These are phyloP conservation scores for Cyclargus thomasi DNA, from an alignment of 1,140 invertebrate species.

Conservation along the genomic window DNA sequence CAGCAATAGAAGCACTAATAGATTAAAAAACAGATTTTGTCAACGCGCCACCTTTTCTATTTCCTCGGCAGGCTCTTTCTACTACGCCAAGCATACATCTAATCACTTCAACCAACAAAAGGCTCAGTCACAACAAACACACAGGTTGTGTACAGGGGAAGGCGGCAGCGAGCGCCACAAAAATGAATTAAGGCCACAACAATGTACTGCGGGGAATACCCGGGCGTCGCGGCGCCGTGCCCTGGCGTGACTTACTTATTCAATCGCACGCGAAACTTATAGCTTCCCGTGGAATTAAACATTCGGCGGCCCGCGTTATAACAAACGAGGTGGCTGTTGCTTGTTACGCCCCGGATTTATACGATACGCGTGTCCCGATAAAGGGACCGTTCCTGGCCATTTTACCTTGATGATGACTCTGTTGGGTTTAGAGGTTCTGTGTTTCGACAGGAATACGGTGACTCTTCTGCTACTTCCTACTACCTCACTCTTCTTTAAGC, in stretches of 20 bases:
- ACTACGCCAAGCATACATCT: no score
- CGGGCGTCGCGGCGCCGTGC: constrained; percentile 15
- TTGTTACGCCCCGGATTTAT: constrained; percentile 2
- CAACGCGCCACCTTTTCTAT: no score
- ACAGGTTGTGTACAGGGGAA: neutral
- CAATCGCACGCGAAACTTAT: constrained; percentile 23
- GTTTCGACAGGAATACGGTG: no score
- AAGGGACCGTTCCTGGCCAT: neutral
- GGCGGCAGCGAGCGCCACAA: neutral
- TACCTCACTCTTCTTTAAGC: no score
- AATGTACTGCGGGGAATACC: constrained; percentile 16
- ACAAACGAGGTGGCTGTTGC: constrained; percentile 1
- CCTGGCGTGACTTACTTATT: constrained; percentile 22
- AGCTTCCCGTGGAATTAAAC: constrained; percentile 22
- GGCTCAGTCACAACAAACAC: no score
- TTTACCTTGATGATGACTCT: no score
- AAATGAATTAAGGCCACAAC: constrained; percentile 1
- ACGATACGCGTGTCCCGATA: neutral
- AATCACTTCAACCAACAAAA: no score
- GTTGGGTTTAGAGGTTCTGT: no score
- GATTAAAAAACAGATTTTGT: no score
- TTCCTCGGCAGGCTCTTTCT: no score
- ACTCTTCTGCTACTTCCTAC: no score
- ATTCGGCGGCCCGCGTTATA: constrained; percentile 2
- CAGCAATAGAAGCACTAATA: no score